phyloP scores from a whole-genome alignment of 2,113 vertebrate species.

The Hoplias malabaricus region DNA sequence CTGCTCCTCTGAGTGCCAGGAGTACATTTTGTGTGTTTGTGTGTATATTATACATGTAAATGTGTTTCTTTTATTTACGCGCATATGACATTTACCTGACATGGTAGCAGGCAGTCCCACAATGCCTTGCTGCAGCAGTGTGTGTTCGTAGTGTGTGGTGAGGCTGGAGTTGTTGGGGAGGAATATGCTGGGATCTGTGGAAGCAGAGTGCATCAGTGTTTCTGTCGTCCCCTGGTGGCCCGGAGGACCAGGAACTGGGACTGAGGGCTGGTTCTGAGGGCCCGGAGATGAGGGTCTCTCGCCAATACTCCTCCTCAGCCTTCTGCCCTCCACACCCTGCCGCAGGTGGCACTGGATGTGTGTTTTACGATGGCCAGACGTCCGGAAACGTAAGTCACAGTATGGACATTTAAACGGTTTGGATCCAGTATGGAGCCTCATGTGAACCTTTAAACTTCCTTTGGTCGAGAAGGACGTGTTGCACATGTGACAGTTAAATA shows the following conservation, averaged over 20 bases:
- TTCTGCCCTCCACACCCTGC: slow-evolving; percentile 75
- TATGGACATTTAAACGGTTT: slow-evolving; percentile 98
- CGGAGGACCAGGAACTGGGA: slow-evolving; percentile 59
- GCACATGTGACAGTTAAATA: slow-evolving; percentile 97
- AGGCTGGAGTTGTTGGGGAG: slow-evolving; percentile 89
- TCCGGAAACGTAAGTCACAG: slow-evolving; percentile 95
- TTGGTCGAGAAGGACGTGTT: slow-evolving; percentile 98
- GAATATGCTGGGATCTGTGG: slow-evolving; percentile 84
- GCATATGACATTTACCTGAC: slow-evolving; percentile 80
- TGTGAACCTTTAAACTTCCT: slow-evolving; percentile 98
- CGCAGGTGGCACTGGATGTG: slow-evolving; percentile 95
- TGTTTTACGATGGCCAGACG: slow-evolving; percentile 94
- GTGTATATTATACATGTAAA: too few relatives aligned
- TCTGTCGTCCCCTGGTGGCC: slow-evolving; percentile 72
- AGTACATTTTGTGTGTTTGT: too few relatives aligned
- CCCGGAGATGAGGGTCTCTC: slow-evolving; percentile 55
- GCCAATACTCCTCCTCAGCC: slow-evolving; percentile 76
- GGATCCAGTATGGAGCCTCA: slow-evolving; percentile 96
- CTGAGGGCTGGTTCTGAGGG: slow-evolving; percentile 77
- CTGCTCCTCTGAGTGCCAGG: too few relatives aligned
- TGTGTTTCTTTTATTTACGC: too few relatives aligned
- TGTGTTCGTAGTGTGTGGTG: slow-evolving; percentile 87
- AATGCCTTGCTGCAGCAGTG: slow-evolving; percentile 83
- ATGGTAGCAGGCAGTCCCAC: slow-evolving; percentile 92
- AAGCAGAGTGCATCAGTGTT: slow-evolving; percentile 74